These are phyloP conservation scores for Ictalurus punctatus DNA, from an alignment of 2,113 vertebrate genomes.

Conservation along the genomic window DNA sequence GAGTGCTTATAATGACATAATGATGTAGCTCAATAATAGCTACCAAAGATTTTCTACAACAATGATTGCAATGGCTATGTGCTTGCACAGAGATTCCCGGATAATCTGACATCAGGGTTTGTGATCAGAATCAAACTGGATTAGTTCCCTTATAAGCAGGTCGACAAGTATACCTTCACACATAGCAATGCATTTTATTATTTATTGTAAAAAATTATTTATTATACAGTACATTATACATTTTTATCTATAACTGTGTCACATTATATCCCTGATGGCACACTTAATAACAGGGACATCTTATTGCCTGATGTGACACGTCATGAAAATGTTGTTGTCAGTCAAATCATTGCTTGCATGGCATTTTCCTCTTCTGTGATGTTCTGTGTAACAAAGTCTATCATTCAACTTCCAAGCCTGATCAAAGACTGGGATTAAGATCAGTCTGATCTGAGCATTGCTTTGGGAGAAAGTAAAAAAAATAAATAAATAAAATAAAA, in stretches of 20 bases:
- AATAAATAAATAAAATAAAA: not conserved
- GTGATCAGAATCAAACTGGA: not conserved
- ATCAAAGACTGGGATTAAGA: not conserved
- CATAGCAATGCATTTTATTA: not conserved
- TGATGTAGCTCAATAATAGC: constrained; percentile 86
- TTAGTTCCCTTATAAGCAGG: not conserved
- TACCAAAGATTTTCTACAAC: constrained; percentile 78
- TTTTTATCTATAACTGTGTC: not conserved
- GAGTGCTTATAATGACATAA: constrained; percentile 99
- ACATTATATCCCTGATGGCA: not conserved
- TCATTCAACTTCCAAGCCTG: not conserved
- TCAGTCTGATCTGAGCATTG: not conserved
- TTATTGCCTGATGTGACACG: not conserved
- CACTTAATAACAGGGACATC: not conserved
- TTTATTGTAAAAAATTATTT: not conserved
- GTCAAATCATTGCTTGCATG: not conserved
- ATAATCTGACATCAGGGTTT: not conserved
- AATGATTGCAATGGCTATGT: constrained; percentile 72
- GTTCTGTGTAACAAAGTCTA: not conserved
- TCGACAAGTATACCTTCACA: not conserved
- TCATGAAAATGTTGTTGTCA: not conserved
- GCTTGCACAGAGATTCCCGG: not conserved
- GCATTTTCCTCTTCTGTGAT: not conserved
- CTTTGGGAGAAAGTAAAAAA: not conserved
- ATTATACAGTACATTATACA: not conserved